Base-by-base conservation (phyloP, 2,888 invertebrate species). In the Drosophila putrida region DNA sequence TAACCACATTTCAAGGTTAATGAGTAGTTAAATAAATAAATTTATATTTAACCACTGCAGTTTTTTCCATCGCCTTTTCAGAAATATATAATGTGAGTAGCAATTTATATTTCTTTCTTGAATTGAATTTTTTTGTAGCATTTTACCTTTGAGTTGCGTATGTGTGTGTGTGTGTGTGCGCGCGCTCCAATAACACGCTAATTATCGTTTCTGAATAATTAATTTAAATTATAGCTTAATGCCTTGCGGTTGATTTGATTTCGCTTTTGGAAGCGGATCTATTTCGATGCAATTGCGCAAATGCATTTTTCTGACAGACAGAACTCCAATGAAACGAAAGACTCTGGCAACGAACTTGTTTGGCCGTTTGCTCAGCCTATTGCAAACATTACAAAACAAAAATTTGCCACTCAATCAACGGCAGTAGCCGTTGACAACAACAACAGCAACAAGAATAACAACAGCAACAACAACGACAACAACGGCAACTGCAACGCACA, bases 261-360 rank as follows among this genome's bases (percentile, higher is more conserved):
- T 46, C 20, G 31, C 49, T 41, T 47, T 62, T 53, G 61, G 46
- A 43, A 65, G 43, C 54, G 50, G 69, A 70, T 64, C 49, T 57
- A 50, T 53, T 64, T 67, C 49, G 44, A 53, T 76, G 44, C 41
- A 49, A 59, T 75, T 79, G 72, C 70, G 77, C 55, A 67, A 65
- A 41, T 43, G 43, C 62, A 67, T 57, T 66, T 57, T 69, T 54
- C 63, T 66, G 69, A 60, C 75, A 83, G 69, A 60, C 75, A 83
- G 71, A 83, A 43, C 25, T 6, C n/a, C 43, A 43, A 43, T 43
- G 43, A 27, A 43, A 74, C 80, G 69, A 83, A 80, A 74, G 86
- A 74, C 83, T 84, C 82, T 54, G 70, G 80, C 84, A 83, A 84
- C 83, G 82, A 83, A 83, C 83, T 83, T 82, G 78, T 82, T 82